These are phyloP conservation scores for Nomada flava DNA, from an alignment of 2,888 invertebrate species.

Conservation along the genomic window DNA sequence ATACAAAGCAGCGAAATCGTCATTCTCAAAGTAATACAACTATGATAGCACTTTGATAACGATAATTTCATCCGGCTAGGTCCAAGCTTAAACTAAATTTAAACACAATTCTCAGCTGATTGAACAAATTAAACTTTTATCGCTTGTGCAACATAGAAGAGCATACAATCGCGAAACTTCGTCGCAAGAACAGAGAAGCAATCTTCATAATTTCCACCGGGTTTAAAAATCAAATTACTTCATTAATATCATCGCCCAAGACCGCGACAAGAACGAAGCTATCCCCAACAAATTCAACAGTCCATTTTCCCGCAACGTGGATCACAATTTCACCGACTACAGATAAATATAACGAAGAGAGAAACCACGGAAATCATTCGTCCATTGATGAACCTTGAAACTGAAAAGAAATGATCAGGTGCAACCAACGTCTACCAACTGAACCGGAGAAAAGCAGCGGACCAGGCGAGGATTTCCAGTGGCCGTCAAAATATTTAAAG, in stretches of 20 bases:
- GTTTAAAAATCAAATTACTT: too few species aligned
- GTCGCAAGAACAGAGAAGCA: too few species aligned
- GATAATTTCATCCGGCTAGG: background rate
- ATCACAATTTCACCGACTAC: too few species aligned
- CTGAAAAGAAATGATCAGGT: slow-evolving; percentile 23
- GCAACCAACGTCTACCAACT: slow-evolving; percentile 29
- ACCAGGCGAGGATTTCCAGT: slow-evolving; percentile 43
- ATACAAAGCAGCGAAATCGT: background rate
- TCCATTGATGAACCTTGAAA: background rate
- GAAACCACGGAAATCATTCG: background rate
- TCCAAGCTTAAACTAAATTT: too few species aligned
- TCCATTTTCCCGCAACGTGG: background rate
- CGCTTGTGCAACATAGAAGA: too few species aligned
- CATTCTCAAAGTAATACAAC: background rate
- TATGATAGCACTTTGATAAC: slow-evolving; percentile 15
- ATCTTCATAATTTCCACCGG: background rate
- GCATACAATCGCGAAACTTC: too few species aligned
- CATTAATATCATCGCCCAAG: background rate
- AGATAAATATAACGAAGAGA: too few species aligned
- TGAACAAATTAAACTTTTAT: too few species aligned
- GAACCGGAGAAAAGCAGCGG: background rate
- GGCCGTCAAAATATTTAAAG: slow-evolving; percentile 67
- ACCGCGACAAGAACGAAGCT: background rate
- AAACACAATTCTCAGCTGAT: too few species aligned
- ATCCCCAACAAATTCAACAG: too few species aligned